A percentile compares a stretch with the other conserved stretches of the same genome.
These are phyloP conservation scores for Caiman crocodilus DNA, from an alignment of 2,797 vertebrate species.

Conservation along the genomic window DNA sequence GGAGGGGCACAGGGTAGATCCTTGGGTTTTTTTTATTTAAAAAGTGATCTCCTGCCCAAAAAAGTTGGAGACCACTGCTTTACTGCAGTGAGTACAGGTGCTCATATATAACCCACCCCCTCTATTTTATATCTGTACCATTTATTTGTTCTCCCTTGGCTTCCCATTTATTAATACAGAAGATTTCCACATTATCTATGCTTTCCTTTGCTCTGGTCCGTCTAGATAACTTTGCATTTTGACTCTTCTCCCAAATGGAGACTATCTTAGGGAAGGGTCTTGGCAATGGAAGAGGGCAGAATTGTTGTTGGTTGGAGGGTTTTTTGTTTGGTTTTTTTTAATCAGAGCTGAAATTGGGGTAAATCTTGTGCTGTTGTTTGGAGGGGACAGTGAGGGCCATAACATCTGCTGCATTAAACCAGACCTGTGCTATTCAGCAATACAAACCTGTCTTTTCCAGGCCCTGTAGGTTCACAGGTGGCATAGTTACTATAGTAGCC, in stretches of 20 bases:
- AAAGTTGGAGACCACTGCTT: neutral
- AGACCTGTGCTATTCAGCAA: neutral
- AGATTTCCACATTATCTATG: neutral
- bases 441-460: too few species aligned
- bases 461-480: neutral
- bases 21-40: too few species aligned
- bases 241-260: neutral
- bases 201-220: neutral
- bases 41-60: too few species aligned
- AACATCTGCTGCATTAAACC: neutral
- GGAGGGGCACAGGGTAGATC: too few species aligned
- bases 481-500: neutral
- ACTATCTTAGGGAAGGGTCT: neutral
- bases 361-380: neutral
- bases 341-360: neutral
- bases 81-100: neutral
- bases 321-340: neutral
- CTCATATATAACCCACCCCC: neutral
- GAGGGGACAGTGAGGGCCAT: neutral
- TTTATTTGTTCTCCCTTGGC: neutral
- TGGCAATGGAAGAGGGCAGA: neutral
- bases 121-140: neutral
- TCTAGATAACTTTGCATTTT: neutral
- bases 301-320: neutral
- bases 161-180: neutral